phyloP scores from a whole-genome alignment of 2,113 vertebrate genomes.

The Herpailurus yagouaroundi region DNA sequence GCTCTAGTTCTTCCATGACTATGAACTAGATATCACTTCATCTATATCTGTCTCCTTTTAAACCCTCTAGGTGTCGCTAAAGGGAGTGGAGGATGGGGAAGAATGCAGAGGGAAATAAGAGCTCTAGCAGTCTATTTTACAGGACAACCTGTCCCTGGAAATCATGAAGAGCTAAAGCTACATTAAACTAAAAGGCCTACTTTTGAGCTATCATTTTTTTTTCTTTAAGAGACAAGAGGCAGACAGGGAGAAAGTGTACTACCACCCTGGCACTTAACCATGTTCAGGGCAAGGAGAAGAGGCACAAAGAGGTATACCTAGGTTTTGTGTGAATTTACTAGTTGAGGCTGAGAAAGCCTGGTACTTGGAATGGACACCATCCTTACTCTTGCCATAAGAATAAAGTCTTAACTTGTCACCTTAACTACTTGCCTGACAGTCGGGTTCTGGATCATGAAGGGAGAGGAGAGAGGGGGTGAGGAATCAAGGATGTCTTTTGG shows the following conservation, averaged over 20 bases:
- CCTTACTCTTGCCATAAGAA: background rate
- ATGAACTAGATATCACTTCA: background rate
- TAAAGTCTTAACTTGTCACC: background rate
- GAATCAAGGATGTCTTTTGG: background rate
- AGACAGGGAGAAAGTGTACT: background rate
- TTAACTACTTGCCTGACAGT: background rate
- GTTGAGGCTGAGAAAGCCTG: background rate
- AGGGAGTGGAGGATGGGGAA: background rate
- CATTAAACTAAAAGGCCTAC: conserved; percentile 24
- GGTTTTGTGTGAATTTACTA: background rate
- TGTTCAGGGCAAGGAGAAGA: background rate
- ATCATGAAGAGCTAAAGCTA: background rate
- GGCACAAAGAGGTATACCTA: background rate
- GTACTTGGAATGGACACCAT: background rate
- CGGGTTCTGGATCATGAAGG: background rate
- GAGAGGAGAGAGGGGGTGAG: background rate
- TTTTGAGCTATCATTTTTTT: background rate
- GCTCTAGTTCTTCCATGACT: background rate
- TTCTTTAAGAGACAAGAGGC: background rate
- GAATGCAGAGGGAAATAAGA: background rate
- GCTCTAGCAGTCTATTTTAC: background rate
- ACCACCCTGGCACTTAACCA: background rate
- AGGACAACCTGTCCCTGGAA: background rate
- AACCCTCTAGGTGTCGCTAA: background rate
- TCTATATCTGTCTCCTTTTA: background rate